These are phyloP conservation scores for Saxicola maurus DNA, from an alignment of 2,797 vertebrate genomes.

Conservation along the genomic window DNA sequence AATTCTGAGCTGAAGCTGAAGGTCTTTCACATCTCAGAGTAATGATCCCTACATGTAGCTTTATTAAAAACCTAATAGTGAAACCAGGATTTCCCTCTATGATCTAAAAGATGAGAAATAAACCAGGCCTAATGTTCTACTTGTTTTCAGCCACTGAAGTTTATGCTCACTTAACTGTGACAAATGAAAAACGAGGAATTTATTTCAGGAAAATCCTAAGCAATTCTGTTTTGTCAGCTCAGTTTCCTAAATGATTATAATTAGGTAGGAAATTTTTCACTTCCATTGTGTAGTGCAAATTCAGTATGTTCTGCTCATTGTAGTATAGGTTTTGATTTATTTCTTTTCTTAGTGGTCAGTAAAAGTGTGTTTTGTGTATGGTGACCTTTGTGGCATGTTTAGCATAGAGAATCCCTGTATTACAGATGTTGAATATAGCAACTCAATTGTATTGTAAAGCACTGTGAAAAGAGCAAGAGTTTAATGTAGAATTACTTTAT, in stretches of 20 bases:
- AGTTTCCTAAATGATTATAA: background rate
- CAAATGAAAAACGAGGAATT: background rate
- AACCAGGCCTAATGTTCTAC: background rate
- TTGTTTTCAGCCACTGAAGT: background rate
- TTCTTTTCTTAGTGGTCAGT: background rate
- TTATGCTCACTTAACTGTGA: fast-evolving
- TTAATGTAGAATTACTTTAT: background rate
- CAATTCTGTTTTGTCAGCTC: background rate
- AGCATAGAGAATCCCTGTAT: background rate
- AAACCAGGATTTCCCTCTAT: background rate
- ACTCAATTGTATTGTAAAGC: background rate
- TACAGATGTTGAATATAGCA: background rate
- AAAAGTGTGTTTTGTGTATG: background rate
- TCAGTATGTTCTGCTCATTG: background rate
- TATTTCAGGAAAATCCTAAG: background rate
- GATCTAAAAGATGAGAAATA: background rate
- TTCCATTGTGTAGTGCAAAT: background rate
- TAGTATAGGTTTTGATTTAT: background rate
- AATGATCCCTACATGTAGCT: background rate
- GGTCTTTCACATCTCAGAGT: background rate
- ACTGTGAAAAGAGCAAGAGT: background rate
- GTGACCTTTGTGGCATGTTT: background rate
- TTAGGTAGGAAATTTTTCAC: background rate
- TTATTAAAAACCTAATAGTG: background rate
- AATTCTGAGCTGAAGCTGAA: background rate